Evolutionary conservation across 2,113 vertebrate genomes (phyloP).

Genomic region (Alligator mississippiensis): DNA sequence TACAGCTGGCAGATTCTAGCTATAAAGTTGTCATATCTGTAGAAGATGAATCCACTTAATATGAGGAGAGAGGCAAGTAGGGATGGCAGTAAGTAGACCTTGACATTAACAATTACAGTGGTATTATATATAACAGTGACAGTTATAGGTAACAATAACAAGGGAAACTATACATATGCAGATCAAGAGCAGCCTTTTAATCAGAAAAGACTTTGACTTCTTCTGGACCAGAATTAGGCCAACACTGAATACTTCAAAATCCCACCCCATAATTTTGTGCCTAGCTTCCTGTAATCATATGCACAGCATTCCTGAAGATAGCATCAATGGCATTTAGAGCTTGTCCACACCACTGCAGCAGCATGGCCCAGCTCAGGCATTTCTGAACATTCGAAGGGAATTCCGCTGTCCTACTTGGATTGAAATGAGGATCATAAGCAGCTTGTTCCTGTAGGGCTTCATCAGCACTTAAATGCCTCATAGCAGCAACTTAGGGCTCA

Average conservation of each 20-base stretch:
- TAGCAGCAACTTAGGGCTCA: too few relatives aligned
- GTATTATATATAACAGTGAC: neutral
- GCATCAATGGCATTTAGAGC: neutral
- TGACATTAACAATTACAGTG: neutral
- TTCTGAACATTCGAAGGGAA: too few relatives aligned
- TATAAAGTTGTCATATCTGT: neutral
- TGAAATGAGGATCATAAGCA: too few relatives aligned
- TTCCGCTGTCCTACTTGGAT: too few relatives aligned
- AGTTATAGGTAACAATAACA: neutral
- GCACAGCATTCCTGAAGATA: neutral
- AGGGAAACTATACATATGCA: accelerated
- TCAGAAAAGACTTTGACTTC: neutral
- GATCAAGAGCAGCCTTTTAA: neutral
- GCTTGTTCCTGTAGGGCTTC: too few relatives aligned
- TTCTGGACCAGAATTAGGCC: neutral
- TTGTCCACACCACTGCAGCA: too few relatives aligned
- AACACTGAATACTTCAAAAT: neutral
- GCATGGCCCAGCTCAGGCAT: too few relatives aligned
- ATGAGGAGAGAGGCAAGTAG: neutral
- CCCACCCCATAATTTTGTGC: neutral
- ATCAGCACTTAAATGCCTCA: too few relatives aligned
- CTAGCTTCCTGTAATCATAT: neutral
- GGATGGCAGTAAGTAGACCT: neutral
- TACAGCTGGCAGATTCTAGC: accelerated
- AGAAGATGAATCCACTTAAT: too few relatives aligned